Evolutionary conservation across 2,888 invertebrate genomes (phyloP).

Genomic region (Cheilosia urbana): DNA sequence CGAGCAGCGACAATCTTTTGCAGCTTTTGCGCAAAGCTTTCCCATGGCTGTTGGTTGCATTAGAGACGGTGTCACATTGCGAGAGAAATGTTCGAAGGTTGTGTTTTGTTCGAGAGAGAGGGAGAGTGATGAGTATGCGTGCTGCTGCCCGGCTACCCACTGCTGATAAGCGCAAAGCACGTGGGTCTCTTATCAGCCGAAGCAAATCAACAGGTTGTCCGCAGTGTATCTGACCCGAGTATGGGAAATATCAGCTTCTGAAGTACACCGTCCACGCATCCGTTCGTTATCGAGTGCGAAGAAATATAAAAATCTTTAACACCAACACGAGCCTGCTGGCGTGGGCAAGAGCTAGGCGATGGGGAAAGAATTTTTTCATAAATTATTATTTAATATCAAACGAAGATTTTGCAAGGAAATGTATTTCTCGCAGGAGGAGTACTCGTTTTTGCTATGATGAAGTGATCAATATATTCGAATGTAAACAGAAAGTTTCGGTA

Average conservation of each 20-base stretch:
- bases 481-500: slow-evolving; percentile 55
- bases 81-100: slow-evolving; percentile 59
- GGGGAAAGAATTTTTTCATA: not conserved
- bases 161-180: slow-evolving; percentile 58
- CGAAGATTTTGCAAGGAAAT: not conserved
- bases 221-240: not conserved
- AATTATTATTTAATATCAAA: slow-evolving; percentile 17
- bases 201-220: slow-evolving; percentile 60
- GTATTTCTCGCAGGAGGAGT: not conserved
- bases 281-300: not conserved
- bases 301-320: slow-evolving; percentile 2
- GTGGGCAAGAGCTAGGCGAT: not conserved
- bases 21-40: slow-evolving; percentile 61
- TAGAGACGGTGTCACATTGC: not conserved
- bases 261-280: not conserved
- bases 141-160: not conserved
- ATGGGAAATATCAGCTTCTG: not conserved
- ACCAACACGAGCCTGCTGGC: not conserved
- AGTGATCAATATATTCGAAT: slow-evolving; percentile 59
- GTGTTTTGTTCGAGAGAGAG: slow-evolving; percentile 63
- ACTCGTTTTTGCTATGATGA: slow-evolving; percentile 25
- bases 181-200: slow-evolving; percentile 48
- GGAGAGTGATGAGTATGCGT: slow-evolving; percentile 40
- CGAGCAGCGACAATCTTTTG: slow-evolving; percentile 9
- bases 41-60: not conserved